Base-by-base conservation (phyloP, 2,888 invertebrate species). In the Barypeithes pellucidus region DNA sequence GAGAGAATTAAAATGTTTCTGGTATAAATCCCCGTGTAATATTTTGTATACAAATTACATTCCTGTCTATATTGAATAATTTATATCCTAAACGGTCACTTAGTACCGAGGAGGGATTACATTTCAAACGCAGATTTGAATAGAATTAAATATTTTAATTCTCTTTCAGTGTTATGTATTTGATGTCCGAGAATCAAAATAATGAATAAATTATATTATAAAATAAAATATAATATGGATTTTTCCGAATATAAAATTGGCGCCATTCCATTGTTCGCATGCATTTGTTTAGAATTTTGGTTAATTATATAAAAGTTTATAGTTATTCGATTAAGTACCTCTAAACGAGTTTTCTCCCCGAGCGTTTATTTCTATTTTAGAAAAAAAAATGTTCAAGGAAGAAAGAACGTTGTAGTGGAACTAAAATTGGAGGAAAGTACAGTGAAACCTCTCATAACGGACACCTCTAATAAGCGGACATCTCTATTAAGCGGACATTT, bases 91-190 rank as follows among this genome's bases (percentile, higher is more conserved):
- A 50, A 50, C 24, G 50, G 22, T 20, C 50, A 50, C 50, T 50
- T 50, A 50, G 50, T 12, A 50, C n/a, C n/a, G 22, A 22, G 22
- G 12, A 50, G n/a, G 50, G 50, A 50, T 50, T 50, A 50, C 50
- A 50, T 50, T 50, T 50, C 50, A 24, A 18, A 50, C 22, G 22
- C 50, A 24, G 50, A 50, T 50, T 50, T 20, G n/a, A 50, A 50
- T 20, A 50, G n/a, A 50, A 50, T 50, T 50, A 20, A 50, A 50
- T 50, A 22, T 50, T 47, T 50, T 43, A 50, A 50, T 50, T 50
- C 22, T 24, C 22, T 50, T 24, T 50, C 9, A 24, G n/a, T 20
- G 22, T 22, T 22, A 11, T 50, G 24, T 50, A 50, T 22, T 50
- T 24, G 22, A 9, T 24, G 22, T 50, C 20, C 7, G 11, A 12